Evolutionary conservation across 1,140 invertebrate genomes (phyloP), one percentile per base, ranked within the genome.

Genomic region (Archivesica marissinica): DNA sequence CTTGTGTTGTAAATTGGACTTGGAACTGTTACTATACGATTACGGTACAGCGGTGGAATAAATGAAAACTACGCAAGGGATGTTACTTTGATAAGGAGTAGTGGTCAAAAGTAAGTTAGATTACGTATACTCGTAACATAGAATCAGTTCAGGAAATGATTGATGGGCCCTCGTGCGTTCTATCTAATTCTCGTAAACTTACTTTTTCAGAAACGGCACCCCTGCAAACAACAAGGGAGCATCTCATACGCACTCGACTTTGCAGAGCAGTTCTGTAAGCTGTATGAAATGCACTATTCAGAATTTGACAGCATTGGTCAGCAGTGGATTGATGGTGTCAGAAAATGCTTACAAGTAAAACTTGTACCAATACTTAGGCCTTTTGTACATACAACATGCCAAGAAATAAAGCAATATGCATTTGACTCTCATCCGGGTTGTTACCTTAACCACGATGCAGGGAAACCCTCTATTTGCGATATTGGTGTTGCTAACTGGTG

Each of bases 251-350:
- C 78, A 11, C 13, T 66, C 13, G 47, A 47, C 7, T 80, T 68
- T 52, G 78, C 56, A 13, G 78, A 66, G 33, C 68, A 80, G 30
- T 80, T 80, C 25, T 80, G 78, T 35, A 80, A 80, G 17, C 39
- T 80, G 78, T 80, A 80, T 35, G 13, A 23, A 33, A 7, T 33
- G 25, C 28, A 74, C 23, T 20, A 17, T 39, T 20, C n/a, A n/a
- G 25, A 47, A 17, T 82, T 82, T 30, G 38, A 35, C 38, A 20
- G 39, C 28, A 82, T 59, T 11, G 64, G 66, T 11, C 78, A 68
- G 39, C 17, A 68, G 17, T 80, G 78, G 78, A 80, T 66, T 0
- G 64, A 80, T 52, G 64, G 38, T 39, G 78, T 80, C 28, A 20
- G 78, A 39, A 80, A 66, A 39, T 79, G 77, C 47, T 59, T 47